Conservation (phyloP, 2,797 vertebrate species). For the Austrolebias charrua region DNA sequence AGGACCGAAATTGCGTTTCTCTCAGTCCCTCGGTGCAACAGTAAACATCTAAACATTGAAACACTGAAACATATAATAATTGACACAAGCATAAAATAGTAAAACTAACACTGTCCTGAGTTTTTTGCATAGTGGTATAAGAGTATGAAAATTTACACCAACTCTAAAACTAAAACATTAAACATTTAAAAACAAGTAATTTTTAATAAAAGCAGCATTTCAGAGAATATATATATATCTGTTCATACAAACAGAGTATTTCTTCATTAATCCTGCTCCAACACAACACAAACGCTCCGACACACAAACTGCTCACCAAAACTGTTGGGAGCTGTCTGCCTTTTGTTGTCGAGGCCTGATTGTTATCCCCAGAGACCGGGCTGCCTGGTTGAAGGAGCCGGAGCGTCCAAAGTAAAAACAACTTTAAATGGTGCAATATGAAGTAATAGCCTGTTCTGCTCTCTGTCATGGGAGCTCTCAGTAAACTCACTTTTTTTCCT, state of each 20-base stretch:
- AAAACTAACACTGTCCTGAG: too few relatives aligned
- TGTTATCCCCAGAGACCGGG: constrained; percentile 64
- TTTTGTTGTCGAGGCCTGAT: constrained; percentile 50
- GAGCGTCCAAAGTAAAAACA: constrained; percentile 73
- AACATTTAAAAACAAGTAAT: too few relatives aligned
- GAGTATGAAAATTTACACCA: too few relatives aligned
- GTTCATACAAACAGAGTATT: constrained; percentile 33
- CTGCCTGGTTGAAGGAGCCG: constrained; percentile 53
- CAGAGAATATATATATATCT: constrained; percentile 12
- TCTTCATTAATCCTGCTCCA: constrained; percentile 28
- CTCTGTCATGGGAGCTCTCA: constrained; percentile 67
- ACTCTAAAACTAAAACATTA: too few relatives aligned
- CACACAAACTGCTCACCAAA: constrained; percentile 42
- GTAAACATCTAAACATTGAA: too few relatives aligned
- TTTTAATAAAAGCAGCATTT: constrained; percentile 7
- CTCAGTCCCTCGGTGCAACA: too few relatives aligned
- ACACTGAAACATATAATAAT: too few relatives aligned
- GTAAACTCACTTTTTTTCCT: constrained; percentile 43
- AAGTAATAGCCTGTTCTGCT: constrained; percentile 71
- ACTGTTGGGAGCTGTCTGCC: constrained; percentile 55
- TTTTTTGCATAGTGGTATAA: too few relatives aligned
- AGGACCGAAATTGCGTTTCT: too few relatives aligned
- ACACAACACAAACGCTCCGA: constrained; percentile 21
- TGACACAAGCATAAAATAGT: too few relatives aligned
- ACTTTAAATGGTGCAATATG: constrained; percentile 77